Percentiles rank a stretch among this genome's conserved stretches.
These are phyloP conservation scores for Seladonia tumulorum DNA, from an alignment of 2,888 invertebrate species.

Conservation along the genomic window DNA sequence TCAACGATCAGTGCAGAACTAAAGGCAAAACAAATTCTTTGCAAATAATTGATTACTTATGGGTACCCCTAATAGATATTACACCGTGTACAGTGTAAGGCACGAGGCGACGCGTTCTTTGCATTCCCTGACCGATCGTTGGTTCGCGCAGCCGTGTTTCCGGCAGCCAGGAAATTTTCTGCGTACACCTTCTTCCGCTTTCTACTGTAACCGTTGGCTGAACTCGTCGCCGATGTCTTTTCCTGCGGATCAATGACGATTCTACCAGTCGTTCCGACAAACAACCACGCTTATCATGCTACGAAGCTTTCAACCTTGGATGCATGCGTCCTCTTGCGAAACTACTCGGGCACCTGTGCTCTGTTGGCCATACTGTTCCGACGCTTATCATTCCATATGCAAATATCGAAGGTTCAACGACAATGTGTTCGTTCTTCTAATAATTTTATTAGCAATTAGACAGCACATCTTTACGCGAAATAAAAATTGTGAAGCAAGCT, in stretches of 20 bases:
- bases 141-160: constrained; percentile 45
- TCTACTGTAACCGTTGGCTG: background rate
- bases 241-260: constrained; percentile 4
- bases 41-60: too few relatives aligned
- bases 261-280: background rate
- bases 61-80: too few relatives aligned
- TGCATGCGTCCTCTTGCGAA: background rate
- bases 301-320: background rate
- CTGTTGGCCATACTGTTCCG: background rate
- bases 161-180: constrained; percentile 2
- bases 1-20: too few relatives aligned
- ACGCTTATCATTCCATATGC: too few relatives aligned
- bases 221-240: constrained; percentile 22
- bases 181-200: background rate
- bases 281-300: background rate
- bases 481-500: too few relatives aligned
- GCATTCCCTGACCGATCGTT: constrained; percentile 29
- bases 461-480: too few relatives aligned
- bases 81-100: background rate
- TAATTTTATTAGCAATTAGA: too few relatives aligned
- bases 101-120: background rate
- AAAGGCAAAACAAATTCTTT: too few relatives aligned
- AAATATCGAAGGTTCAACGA: too few relatives aligned
- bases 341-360: background rate
- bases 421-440: too few relatives aligned